phyloP scores from a whole-genome alignment of 1,140 invertebrate species.

The Oscheius sp. region DNA sequence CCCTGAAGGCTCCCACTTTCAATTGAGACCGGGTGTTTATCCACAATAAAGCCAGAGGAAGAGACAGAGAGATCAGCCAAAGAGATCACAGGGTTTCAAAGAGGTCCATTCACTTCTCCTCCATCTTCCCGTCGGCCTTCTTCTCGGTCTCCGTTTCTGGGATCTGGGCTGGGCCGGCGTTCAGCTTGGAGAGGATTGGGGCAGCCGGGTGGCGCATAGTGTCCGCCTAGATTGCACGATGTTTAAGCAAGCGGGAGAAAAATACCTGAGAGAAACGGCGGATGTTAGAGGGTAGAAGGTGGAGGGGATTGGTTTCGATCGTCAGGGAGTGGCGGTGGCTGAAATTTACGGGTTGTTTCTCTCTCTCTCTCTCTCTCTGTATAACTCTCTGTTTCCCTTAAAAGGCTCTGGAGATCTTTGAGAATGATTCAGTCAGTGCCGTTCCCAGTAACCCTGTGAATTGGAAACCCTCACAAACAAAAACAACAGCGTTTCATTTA shows the following conservation, averaged over 20 bases:
- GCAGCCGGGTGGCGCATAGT: conserved; percentile 28
- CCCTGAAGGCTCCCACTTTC: background rate
- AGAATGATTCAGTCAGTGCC: too few relatives aligned
- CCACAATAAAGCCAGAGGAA: background rate
- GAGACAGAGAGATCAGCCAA: background rate
- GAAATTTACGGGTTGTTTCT: conserved; percentile 5
- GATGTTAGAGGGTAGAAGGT: conserved; percentile 40
- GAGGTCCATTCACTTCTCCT: background rate
- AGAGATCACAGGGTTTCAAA: background rate
- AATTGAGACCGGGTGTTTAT: background rate
- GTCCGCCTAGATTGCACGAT: conserved; percentile 5
- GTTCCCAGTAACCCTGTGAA: too few relatives aligned
- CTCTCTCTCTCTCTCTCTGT: too few relatives aligned
- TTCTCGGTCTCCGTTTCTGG: conserved; percentile 9
- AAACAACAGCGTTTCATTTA: too few relatives aligned
- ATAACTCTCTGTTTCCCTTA: too few relatives aligned
- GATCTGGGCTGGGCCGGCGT: background rate
- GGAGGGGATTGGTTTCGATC: conserved; percentile 43
- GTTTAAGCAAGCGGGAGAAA: background rate
- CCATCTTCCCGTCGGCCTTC: conserved; percentile 22
- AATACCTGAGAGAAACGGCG: conserved; percentile 38
- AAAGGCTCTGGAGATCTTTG: too few relatives aligned
- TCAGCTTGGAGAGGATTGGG: conserved; percentile 24
- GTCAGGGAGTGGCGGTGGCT: conserved; percentile 45
- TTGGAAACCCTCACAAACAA: too few relatives aligned